These are phyloP conservation scores for Malurus melanocephalus DNA, from an alignment of 2,113 vertebrate species.

Conservation along the genomic window DNA sequence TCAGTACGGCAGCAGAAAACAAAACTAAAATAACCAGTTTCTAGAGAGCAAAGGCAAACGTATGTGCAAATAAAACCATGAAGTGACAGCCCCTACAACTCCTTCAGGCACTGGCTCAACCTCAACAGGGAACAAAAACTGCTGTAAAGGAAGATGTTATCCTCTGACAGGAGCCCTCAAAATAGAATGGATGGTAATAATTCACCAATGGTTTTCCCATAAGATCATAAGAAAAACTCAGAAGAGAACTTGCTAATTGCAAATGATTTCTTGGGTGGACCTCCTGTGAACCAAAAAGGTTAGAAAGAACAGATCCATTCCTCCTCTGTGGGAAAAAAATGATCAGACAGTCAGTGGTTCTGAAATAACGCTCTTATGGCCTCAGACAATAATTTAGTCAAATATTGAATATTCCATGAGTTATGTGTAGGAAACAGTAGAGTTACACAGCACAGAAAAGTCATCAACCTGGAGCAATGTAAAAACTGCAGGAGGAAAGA, in stretches of 20 bases:
- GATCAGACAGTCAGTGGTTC: not conserved
- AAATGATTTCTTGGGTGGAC: not conserved
- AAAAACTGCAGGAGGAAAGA: not conserved
- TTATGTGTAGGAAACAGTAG: not conserved
- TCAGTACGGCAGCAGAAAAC: not conserved
- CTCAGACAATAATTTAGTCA: not conserved
- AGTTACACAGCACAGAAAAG: not conserved
- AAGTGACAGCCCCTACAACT: not conserved
- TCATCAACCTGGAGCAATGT: not conserved
- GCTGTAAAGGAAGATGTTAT: not conserved
- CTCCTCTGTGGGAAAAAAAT: not conserved
- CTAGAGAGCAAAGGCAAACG: not conserved
- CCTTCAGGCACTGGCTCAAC: not conserved
- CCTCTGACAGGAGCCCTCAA: not conserved
- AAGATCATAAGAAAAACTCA: not conserved
- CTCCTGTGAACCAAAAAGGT: not conserved
- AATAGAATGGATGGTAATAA: not conserved
- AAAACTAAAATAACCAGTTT: not conserved
- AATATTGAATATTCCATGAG: not conserved
- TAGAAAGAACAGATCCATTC: not conserved
- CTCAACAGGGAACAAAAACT: not conserved
- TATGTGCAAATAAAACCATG: not conserved
- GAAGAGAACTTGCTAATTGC: not conserved
- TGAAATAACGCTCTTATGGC: not conserved
- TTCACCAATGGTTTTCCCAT: not conserved